Base-by-base conservation (phyloP, 2,888 invertebrate species). In the Erebia palarica region DNA sequence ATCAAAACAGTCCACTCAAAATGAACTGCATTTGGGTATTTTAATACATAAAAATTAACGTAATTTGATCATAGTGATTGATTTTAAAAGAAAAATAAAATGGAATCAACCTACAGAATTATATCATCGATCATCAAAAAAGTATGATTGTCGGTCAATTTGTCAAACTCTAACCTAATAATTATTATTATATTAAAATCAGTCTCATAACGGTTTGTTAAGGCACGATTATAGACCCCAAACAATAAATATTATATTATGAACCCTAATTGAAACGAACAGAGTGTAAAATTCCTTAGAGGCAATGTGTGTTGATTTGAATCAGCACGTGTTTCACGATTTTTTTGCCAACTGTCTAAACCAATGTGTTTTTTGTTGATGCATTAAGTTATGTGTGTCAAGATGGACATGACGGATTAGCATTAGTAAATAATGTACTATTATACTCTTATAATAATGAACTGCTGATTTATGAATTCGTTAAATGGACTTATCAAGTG, bases 151-250 rank as follows among this genome's bases (percentile, higher is more conserved):
- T 71, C 72, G 75, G 72, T 74, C 77, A 76, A 75, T 78, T 78
- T 75, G 73, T 73, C 74, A 76, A 76, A 77, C 75, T 76, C 73
- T 73, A 73, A 75, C 77, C 69, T 74, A 77, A 76, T 76, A 60
- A 74, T 36, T 36, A 76, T 76, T 44, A 74, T 36, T 36, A 36
- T 75, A 73, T 78, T 71, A 71, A 27, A 72, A 77, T 73, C 72
- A 70, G 70, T 70, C 72, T 73, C 58, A 68, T 78, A 78, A 78
- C 77, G 78, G 77, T 77, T 59, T 59, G 47, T 7, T 18, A 21
- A 53, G 36, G 18, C 51, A 66, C 13, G 58, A 21, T n/a, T 21
- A 18, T 44, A 11, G 16, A 16, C 36, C 10, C 13, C 16, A 42
- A 7, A 11, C 18, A 13, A 63, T 16, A n/a, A 21, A 21, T 55